Evolutionary conservation across 1,140 invertebrate genomes (phyloP).

Genomic region (Platyura marginata): DNA sequence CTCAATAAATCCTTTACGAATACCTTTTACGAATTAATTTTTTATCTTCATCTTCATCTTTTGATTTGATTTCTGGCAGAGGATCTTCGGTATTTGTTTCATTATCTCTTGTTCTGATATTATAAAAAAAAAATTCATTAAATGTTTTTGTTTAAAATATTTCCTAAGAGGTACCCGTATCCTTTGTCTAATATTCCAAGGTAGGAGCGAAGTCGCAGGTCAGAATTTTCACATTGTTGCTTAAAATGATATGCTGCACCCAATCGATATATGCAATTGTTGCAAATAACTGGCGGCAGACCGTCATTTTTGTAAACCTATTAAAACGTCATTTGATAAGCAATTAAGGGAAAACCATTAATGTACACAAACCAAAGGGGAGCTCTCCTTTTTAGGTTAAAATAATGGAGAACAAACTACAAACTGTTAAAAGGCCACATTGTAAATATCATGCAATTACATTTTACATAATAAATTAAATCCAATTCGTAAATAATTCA

Average conservation of each 20-base stretch:
- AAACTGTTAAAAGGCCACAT: too few species aligned
- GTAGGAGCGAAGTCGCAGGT: constrained; percentile 37
- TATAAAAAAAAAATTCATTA: neutral
- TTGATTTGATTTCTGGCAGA: constrained; percentile 4
- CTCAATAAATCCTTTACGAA: neutral
- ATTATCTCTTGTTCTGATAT: constrained; percentile 10
- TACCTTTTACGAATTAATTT: neutral
- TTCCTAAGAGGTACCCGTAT: constrained; percentile 9
- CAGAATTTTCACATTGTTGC: constrained; percentile 41
- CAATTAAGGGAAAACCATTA: too few species aligned
- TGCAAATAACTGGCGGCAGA: constrained; percentile 41
- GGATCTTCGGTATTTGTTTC: constrained; percentile 19
- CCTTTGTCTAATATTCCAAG: constrained; percentile 26
- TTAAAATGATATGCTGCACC: constrained; percentile 47
- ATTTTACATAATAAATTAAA: too few species aligned
- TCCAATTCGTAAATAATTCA: too few species aligned
- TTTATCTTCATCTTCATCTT: constrained; percentile 13
- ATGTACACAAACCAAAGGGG: too few species aligned
- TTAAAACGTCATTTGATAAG: too few species aligned
- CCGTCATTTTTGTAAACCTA: constrained; percentile 40
- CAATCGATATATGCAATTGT: constrained; percentile 40
- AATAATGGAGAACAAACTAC: too few species aligned
- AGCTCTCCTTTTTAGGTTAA: too few species aligned
- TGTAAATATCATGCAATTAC: too few species aligned
- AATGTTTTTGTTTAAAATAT: too few species aligned